Base-by-base conservation (phyloP, 2,113 vertebrate genomes). In the Epinephelus lanceolatus region DNA sequence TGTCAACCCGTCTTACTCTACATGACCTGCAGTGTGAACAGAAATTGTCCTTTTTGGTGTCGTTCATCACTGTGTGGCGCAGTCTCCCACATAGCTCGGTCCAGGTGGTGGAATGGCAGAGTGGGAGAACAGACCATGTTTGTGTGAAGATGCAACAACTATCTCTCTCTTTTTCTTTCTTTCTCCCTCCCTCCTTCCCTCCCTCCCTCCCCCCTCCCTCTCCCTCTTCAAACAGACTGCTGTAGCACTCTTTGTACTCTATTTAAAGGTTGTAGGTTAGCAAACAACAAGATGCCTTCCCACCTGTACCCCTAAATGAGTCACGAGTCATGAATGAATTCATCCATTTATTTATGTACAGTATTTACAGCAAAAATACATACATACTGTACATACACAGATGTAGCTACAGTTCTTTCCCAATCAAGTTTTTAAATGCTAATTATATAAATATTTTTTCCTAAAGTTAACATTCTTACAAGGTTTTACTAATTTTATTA, bases 91-190 rank as follows among this genome's bases (percentile, higher is more conserved):
- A 88, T 90, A 85, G 90, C 86, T 88, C 76, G 69, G 92, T 88
- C 93, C 94, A 95, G 94, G 94, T 94, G 93, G 93, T 87, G 88
- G 92, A 93, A 92, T 88, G 90, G 92, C 93, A 91, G 92, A 95
- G 94, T 94, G 93, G 94, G 92, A 94, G 93, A 94, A 93, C 90
- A 92, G 91, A 92, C 83, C 78, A 90, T 88, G 91, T 93, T 93
- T 93, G 92, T 94, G 93, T 93, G 92, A 93, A 93, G 92, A 93
- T 88, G 92, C 92, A 92, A 93, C 86, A 93, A 90, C 91, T 91
- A 87, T 86, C 88, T 86, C 91, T 86, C 87, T 84, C 79, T 91
- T 72, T 85, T 42, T 78, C 83, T 87, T 47, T 81, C 76, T 72
- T 57, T 81, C 78, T 83, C 74, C 21, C 49, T 77, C 72, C 59